These are phyloP conservation scores for Dendrocincla tyrannina DNA, from an alignment of 2,797 vertebrate species.

Conservation along the genomic window DNA sequence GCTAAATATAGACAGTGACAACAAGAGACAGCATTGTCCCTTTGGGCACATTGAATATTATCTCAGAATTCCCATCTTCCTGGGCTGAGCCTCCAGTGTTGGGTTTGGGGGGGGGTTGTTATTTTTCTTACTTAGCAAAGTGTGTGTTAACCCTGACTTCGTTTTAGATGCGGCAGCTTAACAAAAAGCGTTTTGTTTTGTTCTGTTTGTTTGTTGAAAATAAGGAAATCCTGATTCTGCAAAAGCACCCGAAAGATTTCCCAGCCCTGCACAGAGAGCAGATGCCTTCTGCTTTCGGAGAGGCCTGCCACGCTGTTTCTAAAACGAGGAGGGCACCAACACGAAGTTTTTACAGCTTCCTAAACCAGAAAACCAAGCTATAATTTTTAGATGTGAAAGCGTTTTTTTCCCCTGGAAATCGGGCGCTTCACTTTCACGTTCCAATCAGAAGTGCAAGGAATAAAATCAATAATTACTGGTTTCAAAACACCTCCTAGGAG, in stretches of 20 bases:
- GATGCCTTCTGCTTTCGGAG: background rate
- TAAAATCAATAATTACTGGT: background rate
- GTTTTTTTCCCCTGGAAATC: background rate
- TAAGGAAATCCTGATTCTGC: background rate
- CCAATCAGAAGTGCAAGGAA: background rate
- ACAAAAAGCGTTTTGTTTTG: background rate
- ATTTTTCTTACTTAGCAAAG: constrained; percentile 23
- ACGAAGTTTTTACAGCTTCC: background rate
- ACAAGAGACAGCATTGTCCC: constrained; percentile 63
- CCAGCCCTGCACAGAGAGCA: background rate
- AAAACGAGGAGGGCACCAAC: background rate
- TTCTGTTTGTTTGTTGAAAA: background rate
- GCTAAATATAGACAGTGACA: constrained; percentile 65
- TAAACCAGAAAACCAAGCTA: background rate
- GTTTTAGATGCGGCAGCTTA: background rate
- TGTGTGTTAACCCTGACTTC: background rate
- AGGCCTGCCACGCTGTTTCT: background rate
- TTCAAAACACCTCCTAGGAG: background rate
- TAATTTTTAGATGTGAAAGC: background rate
- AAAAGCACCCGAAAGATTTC: background rate
- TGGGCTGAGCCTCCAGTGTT: constrained; percentile 6
- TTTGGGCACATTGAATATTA: constrained; percentile 34
- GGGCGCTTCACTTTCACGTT: background rate
- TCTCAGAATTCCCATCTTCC: constrained; percentile 62
- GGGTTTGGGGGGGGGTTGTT: background rate